Evolutionary conservation across 1,140 invertebrate genomes (phyloP).

Genomic region (Notospermus geniculatus): DNA sequence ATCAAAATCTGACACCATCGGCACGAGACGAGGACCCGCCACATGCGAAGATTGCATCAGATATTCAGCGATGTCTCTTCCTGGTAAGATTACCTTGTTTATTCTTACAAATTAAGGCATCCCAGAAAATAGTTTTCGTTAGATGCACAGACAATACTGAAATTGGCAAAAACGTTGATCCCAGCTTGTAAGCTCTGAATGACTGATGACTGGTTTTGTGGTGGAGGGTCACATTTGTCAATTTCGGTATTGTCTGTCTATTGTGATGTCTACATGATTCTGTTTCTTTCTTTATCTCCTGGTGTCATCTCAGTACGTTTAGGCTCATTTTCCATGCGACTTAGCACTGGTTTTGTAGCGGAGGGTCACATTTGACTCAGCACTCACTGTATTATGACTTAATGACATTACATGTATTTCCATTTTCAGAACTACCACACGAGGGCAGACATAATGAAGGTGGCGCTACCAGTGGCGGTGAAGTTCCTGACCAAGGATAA

Average conservation of each 20-base stretch:
- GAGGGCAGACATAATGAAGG: constrained; percentile 76
- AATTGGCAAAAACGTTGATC: too few relatives aligned
- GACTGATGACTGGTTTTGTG: too few relatives aligned
- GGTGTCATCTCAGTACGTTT: too few relatives aligned
- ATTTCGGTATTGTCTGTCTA: too few relatives aligned
- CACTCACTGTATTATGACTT: not conserved
- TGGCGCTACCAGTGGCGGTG: constrained; percentile 83
- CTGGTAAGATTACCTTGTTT: constrained; percentile 64
- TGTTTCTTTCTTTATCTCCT: too few relatives aligned
- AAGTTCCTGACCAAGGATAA: constrained; percentile 89
- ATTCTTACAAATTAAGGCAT: too few relatives aligned
- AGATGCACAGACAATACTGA: too few relatives aligned
- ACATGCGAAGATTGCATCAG: constrained; percentile 91
- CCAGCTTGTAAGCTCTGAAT: not conserved
- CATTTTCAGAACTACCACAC: constrained; percentile 78
- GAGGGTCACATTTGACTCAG: not conserved
- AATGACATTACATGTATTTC: constrained; percentile 18
- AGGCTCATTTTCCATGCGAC: too few relatives aligned
- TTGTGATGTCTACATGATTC: too few relatives aligned
- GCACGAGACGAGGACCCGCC: constrained; percentile 80
- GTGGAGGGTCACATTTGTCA: too few relatives aligned
- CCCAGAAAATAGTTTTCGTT: too few relatives aligned
- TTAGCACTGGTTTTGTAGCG: too few relatives aligned
- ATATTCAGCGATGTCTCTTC: constrained; percentile 91
- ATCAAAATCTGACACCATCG: constrained; percentile 80